Evolutionary conservation across 2,797 vertebrate species (phyloP).

Genomic region (Cyclopterus lumpus): DNA sequence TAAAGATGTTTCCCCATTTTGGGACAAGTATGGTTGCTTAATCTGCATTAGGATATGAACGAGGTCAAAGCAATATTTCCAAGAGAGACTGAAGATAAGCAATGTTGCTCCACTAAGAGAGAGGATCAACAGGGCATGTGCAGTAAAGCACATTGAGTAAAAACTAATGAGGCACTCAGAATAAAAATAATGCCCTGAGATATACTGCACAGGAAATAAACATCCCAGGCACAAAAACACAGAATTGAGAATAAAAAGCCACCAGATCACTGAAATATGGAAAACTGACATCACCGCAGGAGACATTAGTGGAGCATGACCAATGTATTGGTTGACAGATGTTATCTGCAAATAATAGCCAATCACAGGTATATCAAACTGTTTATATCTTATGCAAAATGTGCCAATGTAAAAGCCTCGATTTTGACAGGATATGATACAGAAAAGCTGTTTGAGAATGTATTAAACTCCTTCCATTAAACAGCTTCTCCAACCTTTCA

Average conservation of each 20-base stretch:
- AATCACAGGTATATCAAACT: too few relatives aligned
- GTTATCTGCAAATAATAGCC: not conserved
- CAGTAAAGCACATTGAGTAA: slow-evolving; percentile 24
- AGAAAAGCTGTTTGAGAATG: not conserved
- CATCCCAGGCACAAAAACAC: not conserved
- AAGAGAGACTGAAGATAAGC: slow-evolving; percentile 33
- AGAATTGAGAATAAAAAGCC: slow-evolving; percentile 1
- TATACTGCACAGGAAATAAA: not conserved
- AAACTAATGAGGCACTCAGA: slow-evolving; percentile 25
- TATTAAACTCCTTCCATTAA: too few relatives aligned
- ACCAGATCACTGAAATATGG: slow-evolving; percentile 1
- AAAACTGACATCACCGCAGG: not conserved
- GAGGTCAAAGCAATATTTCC: slow-evolving; percentile 42
- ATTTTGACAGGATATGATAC: not conserved
- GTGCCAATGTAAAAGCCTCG: not conserved
- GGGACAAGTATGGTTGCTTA: slow-evolving; percentile 30
- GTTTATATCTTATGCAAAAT: not conserved
- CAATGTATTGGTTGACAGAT: not conserved
- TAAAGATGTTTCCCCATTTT: slow-evolving; percentile 42
- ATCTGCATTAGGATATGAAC: slow-evolving; percentile 50
- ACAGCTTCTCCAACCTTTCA: too few relatives aligned
- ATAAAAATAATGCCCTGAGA: slow-evolving; percentile 25
- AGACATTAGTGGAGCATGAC: not conserved
- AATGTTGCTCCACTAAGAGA: slow-evolving; percentile 22
- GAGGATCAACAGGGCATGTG: slow-evolving; percentile 37